Conservation (phyloP, 2,797 vertebrate species). For the Anableps anableps region DNA sequence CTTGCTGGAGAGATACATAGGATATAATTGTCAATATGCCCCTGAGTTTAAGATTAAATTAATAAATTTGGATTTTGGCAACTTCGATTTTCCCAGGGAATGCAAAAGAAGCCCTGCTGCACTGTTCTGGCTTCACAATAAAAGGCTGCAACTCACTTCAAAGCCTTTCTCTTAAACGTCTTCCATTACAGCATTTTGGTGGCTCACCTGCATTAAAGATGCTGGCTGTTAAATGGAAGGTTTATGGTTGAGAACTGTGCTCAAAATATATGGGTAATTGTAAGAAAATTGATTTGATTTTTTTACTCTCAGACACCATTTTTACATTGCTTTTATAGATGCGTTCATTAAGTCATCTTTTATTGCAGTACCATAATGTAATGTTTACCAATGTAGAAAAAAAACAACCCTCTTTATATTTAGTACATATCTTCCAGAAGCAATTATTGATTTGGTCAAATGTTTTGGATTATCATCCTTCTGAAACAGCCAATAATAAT, state of each 20-base stretch:
- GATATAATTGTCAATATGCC: slow-evolving; percentile 24
- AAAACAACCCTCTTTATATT: background rate
- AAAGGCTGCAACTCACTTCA: slow-evolving; percentile 2
- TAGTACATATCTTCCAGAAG: background rate
- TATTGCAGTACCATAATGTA: background rate
- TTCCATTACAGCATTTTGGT: slow-evolving; percentile 11
- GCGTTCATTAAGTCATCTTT: background rate
- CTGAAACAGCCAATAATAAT: background rate
- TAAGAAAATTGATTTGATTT: background rate
- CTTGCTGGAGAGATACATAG: slow-evolving; percentile 8
- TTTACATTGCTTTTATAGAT: background rate
- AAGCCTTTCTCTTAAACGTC: slow-evolving; percentile 12
- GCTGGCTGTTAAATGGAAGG: slow-evolving; percentile 6
- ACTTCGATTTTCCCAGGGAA: slow-evolving; percentile 23
- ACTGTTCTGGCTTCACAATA: slow-evolving; percentile 26
- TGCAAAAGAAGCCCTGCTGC: slow-evolving; percentile 16
- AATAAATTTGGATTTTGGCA: slow-evolving; percentile 51
- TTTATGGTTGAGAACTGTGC: slow-evolving; percentile 10
- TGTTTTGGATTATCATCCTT: background rate
- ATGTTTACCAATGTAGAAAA: background rate
- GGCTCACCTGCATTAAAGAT: slow-evolving; percentile 18
- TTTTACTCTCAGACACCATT: background rate
- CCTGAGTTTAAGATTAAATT: slow-evolving; percentile 22
- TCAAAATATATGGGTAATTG: background rate
- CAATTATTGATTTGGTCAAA: background rate